These are phyloP conservation scores for Pherbina coryleti DNA, from an alignment of 2,888 invertebrate genomes.

Conservation along the genomic window DNA sequence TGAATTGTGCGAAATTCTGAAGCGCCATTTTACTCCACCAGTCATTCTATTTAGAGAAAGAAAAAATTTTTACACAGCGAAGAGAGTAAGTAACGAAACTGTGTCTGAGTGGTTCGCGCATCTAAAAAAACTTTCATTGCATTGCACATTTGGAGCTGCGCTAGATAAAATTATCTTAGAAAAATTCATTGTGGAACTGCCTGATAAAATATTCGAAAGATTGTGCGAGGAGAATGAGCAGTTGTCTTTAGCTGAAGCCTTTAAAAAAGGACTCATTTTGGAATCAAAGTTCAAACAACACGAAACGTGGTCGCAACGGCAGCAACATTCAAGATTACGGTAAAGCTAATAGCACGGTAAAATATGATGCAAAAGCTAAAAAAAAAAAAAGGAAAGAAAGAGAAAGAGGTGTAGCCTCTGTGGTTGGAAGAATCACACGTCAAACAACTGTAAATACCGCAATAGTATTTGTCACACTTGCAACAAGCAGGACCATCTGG, in stretches of 20 bases:
- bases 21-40: background rate
- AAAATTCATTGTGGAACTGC: slow-evolving; percentile 3
- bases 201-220: slow-evolving; percentile 6
- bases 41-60: background rate
- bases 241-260: background rate
- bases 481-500: no score
- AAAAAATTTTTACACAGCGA: no score
- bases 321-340: background rate
- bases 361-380: background rate
- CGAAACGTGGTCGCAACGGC: background rate
- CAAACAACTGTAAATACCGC: no score
- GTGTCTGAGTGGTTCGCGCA: no score
- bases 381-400: no score
- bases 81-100: no score
- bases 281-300: background rate
- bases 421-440: no score
- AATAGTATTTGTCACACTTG: no score
- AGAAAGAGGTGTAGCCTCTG: no score
- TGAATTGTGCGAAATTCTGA: slow-evolving; percentile 5
- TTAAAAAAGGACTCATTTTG: background rate
- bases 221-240: slow-evolving; percentile 7
- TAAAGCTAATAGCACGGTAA: background rate
- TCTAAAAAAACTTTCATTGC: background rate
- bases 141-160: slow-evolving; percentile 5
- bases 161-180: background rate